phyloP scores from a whole-genome alignment of 2,888 invertebrate genomes.

The Tenthredo mesomela region DNA sequence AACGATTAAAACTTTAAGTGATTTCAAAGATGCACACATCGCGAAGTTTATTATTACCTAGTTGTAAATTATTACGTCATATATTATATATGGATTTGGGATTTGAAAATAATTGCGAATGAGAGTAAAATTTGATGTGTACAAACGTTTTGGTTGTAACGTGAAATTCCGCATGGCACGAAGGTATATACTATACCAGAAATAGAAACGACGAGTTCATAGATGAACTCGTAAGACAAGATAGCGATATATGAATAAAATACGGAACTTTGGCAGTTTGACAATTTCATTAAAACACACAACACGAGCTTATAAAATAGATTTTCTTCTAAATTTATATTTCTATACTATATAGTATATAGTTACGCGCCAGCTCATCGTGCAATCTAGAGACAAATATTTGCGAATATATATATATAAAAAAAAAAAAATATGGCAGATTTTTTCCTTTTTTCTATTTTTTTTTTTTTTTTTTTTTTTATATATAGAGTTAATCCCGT shows the following conservation, averaged over 20 bases:
- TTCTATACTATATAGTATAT: not conserved
- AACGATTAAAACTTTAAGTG: not conserved
- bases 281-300: not conserved
- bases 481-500: not conserved
- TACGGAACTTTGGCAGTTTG: conserved; percentile 25
- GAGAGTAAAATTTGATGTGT: not conserved
- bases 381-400: not conserved
- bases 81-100: not conserved
- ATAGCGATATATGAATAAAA: not conserved
- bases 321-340: conserved; percentile 24
- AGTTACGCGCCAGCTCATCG: not conserved
- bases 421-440: not conserved
- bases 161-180: not conserved
- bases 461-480: not conserved
- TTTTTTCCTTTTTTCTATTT: not conserved
- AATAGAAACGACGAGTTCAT: not conserved
- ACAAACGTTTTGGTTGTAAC: not conserved
- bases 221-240: conserved; percentile 7
- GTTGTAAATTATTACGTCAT: not conserved
- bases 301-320: not conserved
- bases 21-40: not conserved
- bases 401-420: not conserved
- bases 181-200: not conserved
- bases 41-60: not conserved
- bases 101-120: not conserved